Percentiles rank a stretch among this genome's conserved stretches.
Conservation (phyloP, 2,113 vertebrate genomes). For the Aphelocoma coerulescens region DNA sequence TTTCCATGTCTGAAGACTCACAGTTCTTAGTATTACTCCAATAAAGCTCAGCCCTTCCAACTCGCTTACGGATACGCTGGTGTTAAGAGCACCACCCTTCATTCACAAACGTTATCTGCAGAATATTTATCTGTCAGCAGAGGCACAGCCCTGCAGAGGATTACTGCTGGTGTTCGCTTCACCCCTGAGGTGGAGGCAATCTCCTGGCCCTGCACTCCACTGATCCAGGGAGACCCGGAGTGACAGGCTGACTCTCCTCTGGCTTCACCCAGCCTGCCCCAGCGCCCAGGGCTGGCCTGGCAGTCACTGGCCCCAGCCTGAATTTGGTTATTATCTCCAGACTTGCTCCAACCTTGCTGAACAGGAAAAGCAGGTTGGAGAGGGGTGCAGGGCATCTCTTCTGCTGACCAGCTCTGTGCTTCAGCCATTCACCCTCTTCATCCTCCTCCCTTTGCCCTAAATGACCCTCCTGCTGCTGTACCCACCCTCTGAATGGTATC, state of each 20-base stretch:
- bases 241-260: neutral
- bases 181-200: neutral
- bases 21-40: neutral
- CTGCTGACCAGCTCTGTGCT: too few relatives aligned
- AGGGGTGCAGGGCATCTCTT: neutral
- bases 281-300: neutral
- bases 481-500: fast-evolving
- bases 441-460: neutral
- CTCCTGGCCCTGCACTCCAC: neutral
- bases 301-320: fast-evolving
- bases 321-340: neutral
- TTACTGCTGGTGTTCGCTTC: neutral
- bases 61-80: fast-evolving
- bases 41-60: neutral
- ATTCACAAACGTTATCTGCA: fast-evolving
- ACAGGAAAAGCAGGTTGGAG: neutral
- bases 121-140: neutral
- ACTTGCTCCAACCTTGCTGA: neutral
- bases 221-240: neutral
- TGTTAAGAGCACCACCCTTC: neutral
- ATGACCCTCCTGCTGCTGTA: neutral
- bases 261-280: neutral
- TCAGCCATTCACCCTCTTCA: neutral
- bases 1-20: neutral
- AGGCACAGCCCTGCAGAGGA: neutral